These are phyloP conservation scores for Lithophane semibrunnea DNA, from an alignment of 2,888 invertebrate genomes.

Conservation along the genomic window DNA sequence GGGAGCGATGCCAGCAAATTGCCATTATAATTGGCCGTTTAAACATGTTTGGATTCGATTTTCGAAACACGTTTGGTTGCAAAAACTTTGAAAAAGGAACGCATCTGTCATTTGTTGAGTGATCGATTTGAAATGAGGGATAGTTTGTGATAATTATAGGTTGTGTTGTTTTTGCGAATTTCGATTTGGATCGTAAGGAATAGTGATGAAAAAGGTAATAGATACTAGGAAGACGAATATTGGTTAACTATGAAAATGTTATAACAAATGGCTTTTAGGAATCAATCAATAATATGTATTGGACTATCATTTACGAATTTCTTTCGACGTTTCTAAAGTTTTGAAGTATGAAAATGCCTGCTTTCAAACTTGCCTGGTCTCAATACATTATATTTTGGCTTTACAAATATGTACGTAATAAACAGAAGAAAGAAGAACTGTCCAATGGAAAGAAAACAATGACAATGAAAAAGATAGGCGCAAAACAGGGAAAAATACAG, in stretches of 20 bases:
- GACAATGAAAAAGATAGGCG: neutral
- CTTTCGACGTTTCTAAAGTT: neutral
- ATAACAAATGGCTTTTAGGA: neutral
- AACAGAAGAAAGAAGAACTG: neutral
- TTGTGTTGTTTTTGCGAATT: slow-evolving; percentile 60
- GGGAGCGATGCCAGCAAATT: slow-evolving; percentile 78
- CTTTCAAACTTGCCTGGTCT: neutral
- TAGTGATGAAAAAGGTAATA: slow-evolving; percentile 48
- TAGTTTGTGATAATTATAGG: slow-evolving; percentile 61
- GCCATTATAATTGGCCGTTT: slow-evolving; percentile 84
- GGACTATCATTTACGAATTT: neutral
- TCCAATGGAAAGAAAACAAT: neutral
- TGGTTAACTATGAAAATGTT: slow-evolving; percentile 12
- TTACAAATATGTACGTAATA: neutral
- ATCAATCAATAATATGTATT: neutral
- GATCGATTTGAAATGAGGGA: slow-evolving; percentile 66
- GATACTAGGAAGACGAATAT: slow-evolving; percentile 31
- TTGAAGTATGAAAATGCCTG: neutral
- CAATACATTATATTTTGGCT: neutral
- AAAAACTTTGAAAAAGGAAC: slow-evolving; percentile 67
- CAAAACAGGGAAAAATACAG: neutral
- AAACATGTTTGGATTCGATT: slow-evolving; percentile 82
- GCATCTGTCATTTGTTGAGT: slow-evolving; percentile 75
- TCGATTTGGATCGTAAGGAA: slow-evolving; percentile 10
- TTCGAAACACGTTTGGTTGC: slow-evolving; percentile 73